These are phyloP conservation scores for Adineta ricciae DNA, from an alignment of 2,888 invertebrate species.

Conservation along the genomic window DNA sequence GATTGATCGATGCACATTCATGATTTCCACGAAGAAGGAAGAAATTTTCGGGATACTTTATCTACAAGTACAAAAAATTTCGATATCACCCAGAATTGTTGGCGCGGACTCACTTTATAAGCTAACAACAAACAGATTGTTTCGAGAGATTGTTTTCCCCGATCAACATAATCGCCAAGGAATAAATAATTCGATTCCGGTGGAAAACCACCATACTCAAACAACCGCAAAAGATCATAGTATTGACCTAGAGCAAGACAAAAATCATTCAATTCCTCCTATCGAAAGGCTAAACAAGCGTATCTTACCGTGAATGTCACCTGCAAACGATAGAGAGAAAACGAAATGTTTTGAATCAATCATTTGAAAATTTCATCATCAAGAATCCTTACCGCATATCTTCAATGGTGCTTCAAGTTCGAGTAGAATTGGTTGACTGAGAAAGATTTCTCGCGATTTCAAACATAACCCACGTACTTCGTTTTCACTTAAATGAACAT, in stretches of 20 bases:
- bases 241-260: constrained; percentile 75
- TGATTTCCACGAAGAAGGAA: constrained; percentile 54
- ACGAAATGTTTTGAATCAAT: neutral
- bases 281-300: too few species aligned
- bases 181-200: constrained; percentile 97
- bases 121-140: constrained; percentile 77
- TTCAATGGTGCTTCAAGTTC: constrained; percentile 57
- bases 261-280: too few species aligned
- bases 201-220: constrained; percentile 96
- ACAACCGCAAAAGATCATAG: constrained; percentile 87
- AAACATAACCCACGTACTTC: constrained; percentile 53
- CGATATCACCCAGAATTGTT: neutral
- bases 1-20: constrained; percentile 57
- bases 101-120: constrained; percentile 47
- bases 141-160: constrained; percentile 92
- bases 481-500: constrained; percentile 56
- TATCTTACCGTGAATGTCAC: constrained; percentile 2
- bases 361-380: neutral
- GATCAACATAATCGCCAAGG: constrained; percentile 90
- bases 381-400: constrained; percentile 53
- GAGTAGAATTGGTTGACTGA: constrained; percentile 56
- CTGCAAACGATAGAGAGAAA: neutral
- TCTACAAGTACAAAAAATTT: constrained; percentile 45
- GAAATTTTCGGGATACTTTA: constrained; percentile 89
- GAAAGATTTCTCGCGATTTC: constrained; percentile 57